Evolutionary conservation across 1,140 invertebrate genomes (phyloP).

Genomic region (Heliconius eleuchia): DNA sequence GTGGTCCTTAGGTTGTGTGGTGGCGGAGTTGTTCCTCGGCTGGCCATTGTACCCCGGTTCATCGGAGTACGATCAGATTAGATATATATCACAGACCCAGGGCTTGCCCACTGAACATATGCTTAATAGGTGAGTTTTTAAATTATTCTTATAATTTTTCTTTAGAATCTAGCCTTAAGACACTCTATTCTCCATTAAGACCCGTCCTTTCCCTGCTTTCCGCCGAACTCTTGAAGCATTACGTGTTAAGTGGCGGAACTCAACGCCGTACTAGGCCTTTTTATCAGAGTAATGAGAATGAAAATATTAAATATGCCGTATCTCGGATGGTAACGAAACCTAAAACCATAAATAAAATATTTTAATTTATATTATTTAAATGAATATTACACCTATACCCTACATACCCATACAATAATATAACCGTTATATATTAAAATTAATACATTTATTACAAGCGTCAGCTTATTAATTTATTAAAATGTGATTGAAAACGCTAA

Average conservation of each 20-base stretch:
- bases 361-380: no score
- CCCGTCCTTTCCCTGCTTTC: no score
- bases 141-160: no score
- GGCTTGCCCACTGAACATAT: conserved; percentile 98
- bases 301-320: background rate
- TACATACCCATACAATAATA: no score
- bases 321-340: no score
- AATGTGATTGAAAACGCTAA: background rate
- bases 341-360: no score
- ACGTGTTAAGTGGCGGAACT: no score
- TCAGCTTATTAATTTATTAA: background rate
- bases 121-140: conserved; percentile 86
- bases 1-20: conserved; percentile 99
- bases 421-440: no score
- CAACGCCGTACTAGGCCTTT: no score
- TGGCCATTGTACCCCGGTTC: conserved; percentile 99
- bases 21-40: conserved; percentile 99
- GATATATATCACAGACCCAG: conserved; percentile 88
- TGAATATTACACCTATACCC: no score
- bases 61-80: conserved; percentile 99
- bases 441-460: background rate
- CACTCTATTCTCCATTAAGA: background rate
- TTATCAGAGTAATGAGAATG: no score
- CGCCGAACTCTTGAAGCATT: no score
- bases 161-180: background rate